Evolutionary conservation across 2,888 invertebrate species (phyloP), one percentile per base, ranked within the genome.

Genomic region (Lithophane ornitopus): DNA sequence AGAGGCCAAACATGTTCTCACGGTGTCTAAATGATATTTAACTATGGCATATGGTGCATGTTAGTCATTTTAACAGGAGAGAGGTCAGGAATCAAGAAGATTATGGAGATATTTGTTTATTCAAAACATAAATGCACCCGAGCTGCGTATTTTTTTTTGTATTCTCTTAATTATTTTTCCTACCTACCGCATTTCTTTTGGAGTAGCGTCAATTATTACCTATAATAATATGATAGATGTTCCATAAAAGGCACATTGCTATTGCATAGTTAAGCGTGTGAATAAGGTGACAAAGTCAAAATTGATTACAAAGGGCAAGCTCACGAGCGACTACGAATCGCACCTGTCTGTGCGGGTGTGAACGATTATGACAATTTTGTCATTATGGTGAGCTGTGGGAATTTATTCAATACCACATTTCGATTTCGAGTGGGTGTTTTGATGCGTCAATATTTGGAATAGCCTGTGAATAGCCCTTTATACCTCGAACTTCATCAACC

Each of bases 291-390:
- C 90, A 90, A 94, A 93, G 94, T 94, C 92, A 92, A 92, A 86
- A 91, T 91, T 92, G 79, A 87, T 87, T 91, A 91, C 90, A 91
- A 89, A 90, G 90, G 89, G 90, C 86, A 87, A 82, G 80, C 87
- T 89, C 81, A 79, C 61, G 72, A 70, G 69, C 65, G 28, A 91
- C 94, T 94, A 93, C 89, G 88, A 91, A 93, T 93, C 93, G 92
- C 96, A 96, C 96, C 96, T 96, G 96, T 92, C 91, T 87, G 84
- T 87, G 86, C 87, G 86, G 87, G 90, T 91, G 91, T 91, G 91
- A 91, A 90, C 93, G 90, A 92, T 92, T 93, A 93, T 90, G 91
- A 89, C 89, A 91, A 90, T 91, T 92, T 91, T 90, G 91, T 90
- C 90, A 93, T 93, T 92, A 91, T 77, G 86, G 86, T 88, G 88